A percentile compares a stretch with the other conserved stretches of the same genome.
Conservation (phyloP, 2,888 invertebrate species). For the Lissonota sp. region DNA sequence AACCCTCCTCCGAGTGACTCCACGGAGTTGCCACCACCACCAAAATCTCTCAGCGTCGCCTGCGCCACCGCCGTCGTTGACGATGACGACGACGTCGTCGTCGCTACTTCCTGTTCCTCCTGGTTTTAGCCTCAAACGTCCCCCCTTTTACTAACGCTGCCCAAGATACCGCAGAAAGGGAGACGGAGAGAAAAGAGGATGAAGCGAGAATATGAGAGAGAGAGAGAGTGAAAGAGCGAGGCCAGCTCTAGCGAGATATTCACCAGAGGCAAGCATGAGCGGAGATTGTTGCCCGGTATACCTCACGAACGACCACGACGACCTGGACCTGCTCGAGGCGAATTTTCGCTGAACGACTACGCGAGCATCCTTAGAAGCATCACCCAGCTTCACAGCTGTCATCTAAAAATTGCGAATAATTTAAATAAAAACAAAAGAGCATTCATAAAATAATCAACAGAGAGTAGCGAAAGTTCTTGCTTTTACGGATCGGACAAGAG, state of each 20-base stretch:
- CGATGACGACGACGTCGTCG: neutral
- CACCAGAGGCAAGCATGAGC: conserved; percentile 78
- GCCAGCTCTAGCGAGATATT: conserved; percentile 79
- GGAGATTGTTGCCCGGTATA: conserved; percentile 79
- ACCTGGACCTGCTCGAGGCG: conserved; percentile 62
- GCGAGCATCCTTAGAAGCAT: conserved; percentile 42
- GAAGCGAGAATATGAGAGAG: conserved; percentile 29
- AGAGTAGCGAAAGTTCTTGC: neutral
- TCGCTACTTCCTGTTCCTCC: conserved; percentile 48
- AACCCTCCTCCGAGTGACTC: conserved; percentile 46
- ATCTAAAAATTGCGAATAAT: conserved; percentile 16
- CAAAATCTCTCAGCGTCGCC: conserved; percentile 70
- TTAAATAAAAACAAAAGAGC: conserved; percentile 8
- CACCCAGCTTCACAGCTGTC: conserved; percentile 18
- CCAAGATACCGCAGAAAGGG: conserved; percentile 78
- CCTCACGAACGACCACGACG: conserved; percentile 74
- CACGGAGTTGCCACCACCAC: conserved; percentile 72
- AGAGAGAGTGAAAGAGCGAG: conserved; percentile 51
- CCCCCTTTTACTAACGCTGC: conserved; percentile 76
- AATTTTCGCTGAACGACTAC: conserved; percentile 51
- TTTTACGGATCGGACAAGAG: conserved; percentile 3
- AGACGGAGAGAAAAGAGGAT: conserved; percentile 69
- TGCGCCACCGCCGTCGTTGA: conserved; percentile 57
- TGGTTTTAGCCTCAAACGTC: conserved; percentile 74
- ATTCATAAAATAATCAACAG: neutral